A percentile compares a stretch with the other conserved stretches of the same genome.
phyloP scores from a whole-genome alignment of 2,888 invertebrate genomes.

The Thelaira solivaga region DNA sequence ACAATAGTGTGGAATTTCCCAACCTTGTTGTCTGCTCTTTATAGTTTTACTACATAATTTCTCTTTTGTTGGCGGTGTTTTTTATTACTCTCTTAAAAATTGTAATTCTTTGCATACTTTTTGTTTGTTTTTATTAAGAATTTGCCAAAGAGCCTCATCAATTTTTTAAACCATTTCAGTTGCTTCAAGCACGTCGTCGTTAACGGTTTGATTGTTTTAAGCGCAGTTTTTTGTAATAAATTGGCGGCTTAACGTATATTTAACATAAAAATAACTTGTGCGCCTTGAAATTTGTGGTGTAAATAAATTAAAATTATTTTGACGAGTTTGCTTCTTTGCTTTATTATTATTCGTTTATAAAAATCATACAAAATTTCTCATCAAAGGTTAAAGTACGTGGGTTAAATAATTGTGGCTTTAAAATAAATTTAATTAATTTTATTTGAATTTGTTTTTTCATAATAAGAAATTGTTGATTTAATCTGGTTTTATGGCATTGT shows the following conservation, averaged over 20 bases:
- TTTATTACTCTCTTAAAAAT: background rate
- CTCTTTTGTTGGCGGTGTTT: background rate
- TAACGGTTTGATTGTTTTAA: conserved; percentile 14
- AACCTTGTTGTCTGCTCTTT: background rate
- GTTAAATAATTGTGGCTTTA: conserved; percentile 11
- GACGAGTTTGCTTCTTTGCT: background rate
- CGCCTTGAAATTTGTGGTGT: conserved; percentile 26
- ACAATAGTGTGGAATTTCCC: background rate
- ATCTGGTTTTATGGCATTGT: background rate
- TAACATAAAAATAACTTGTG: background rate
- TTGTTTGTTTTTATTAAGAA: conserved; percentile 12
- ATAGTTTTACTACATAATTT: background rate
- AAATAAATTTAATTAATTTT: conserved; percentile 9
- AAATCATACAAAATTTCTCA: conserved; percentile 59
- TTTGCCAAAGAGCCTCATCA: background rate
- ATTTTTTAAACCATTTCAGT: conserved; percentile 36
- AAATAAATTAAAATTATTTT: conserved; percentile 5
- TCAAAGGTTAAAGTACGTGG: conserved; percentile 59
- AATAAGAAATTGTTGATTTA: conserved; percentile 21
- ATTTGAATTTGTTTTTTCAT: background rate
- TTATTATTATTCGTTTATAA: conserved; percentile 16
- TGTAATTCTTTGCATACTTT: conserved; percentile 2
- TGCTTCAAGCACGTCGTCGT: conserved; percentile 40
- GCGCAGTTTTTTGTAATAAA: background rate
- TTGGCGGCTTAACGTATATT: conserved; percentile 14